Percentiles rank a stretch among this genome's conserved stretches.
phyloP scores from a whole-genome alignment of 2,797 vertebrate species.

The Sebastes hubbsi region DNA sequence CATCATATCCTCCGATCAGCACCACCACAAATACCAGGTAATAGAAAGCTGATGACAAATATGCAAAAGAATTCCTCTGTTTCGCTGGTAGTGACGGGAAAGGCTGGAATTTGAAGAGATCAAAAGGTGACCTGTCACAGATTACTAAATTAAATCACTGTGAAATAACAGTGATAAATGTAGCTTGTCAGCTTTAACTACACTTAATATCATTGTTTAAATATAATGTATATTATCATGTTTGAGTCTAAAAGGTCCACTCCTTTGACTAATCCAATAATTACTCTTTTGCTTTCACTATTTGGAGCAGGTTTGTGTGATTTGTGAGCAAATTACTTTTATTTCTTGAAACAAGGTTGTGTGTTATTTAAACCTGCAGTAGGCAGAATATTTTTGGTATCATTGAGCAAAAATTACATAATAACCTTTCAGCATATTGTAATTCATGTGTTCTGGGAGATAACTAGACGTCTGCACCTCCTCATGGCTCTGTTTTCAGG shows the following conservation, averaged over 20 bases:
- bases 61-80: background rate
- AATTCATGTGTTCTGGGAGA: too few relatives aligned
- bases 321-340: background rate
- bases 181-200: background rate
- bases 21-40: constrained; percentile 31
- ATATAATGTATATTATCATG: background rate
- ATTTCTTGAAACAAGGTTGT: background rate
- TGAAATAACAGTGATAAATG: background rate
- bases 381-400: too few relatives aligned
- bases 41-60: constrained; percentile 45
- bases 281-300: background rate
- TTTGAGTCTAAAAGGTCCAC: background rate
- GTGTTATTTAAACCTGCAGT: background rate
- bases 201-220: background rate
- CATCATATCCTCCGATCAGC: constrained; percentile 35
- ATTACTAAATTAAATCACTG: background rate
- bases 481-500: too few relatives aligned
- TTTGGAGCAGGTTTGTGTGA: background rate
- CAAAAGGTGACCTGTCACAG: background rate
- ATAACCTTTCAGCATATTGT: too few relatives aligned
- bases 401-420: too few relatives aligned
- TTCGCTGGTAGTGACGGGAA: background rate
- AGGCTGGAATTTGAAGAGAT: background rate
- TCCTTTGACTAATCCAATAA: background rate
- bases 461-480: too few relatives aligned